Base-by-base conservation (phyloP, 2,113 vertebrate species). In the Beaufortia kweichowensis region DNA sequence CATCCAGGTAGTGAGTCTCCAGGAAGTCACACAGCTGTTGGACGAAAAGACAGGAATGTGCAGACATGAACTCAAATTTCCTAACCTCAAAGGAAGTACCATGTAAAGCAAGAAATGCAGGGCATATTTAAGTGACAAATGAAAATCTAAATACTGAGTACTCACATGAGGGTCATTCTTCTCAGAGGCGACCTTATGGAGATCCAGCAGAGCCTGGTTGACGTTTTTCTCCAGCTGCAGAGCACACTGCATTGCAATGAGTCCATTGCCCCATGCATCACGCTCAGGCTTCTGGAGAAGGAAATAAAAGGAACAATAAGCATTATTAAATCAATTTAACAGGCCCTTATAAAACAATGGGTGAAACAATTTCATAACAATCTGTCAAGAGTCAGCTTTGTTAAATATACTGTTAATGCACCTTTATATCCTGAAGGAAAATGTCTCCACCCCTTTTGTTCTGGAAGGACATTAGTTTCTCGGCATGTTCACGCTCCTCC, bases 1-100 rank as follows among this genome's bases (percentile, higher is more conserved):
- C 95, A 1, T 94, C 88, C 93, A 98, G 90, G 90, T 95, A 98
- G 86, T 98, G 94, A 0, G 86, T 93, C 92, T 98, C 97, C 81
- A 98, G 88, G 90, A 98, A 98, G 89, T 98, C 95, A 70, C 63
- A 93, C 88, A 87, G 82, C 91, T 80, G 74, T 76, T 77, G 24
- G 80, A 56, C 80, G 82, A 71, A 8, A 59, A 21, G 11, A 6
- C 29, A 71, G 8, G 39, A 55, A 2, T 9, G n/a, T n/a, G n/a
- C n/a, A n/a, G n/a, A n/a, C n/a, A n/a, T n/a, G n/a, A n/a, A n/a
- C 41, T 14, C 3, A 1, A 14, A 46, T 46, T 46, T 15, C 41
- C 14, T 14, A 46, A 14, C 41, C 14, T 46, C 12, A 46, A 46
- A 35, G 33, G 9, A 35, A 46, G 41, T 14, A 46, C 12, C 41